These are phyloP conservation scores for Fissipunctia ypsillon DNA, from an alignment of 2,888 invertebrate genomes.

Conservation along the genomic window DNA sequence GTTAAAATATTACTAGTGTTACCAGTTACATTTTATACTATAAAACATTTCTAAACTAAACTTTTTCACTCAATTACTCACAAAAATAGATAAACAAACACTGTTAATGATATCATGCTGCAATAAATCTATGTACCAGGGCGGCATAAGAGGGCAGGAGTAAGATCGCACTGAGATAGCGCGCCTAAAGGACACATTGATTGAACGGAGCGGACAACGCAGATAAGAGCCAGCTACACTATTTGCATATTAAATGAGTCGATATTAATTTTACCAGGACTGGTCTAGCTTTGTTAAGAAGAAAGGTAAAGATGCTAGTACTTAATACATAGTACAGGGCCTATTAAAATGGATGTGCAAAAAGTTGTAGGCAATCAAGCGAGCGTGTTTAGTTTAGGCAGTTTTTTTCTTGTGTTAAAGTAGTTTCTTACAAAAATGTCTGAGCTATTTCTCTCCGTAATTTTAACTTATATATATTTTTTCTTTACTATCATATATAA, in stretches of 20 bases:
- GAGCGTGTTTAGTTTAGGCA: slow-evolving; percentile 7
- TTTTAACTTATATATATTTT: neutral
- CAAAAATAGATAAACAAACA: slow-evolving; percentile 78
- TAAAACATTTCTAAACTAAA: slow-evolving; percentile 57
- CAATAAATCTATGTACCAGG: slow-evolving; percentile 85
- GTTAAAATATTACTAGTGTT: slow-evolving; percentile 21
- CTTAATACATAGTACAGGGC: slow-evolving; percentile 51
- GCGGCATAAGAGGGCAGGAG: slow-evolving; percentile 79
- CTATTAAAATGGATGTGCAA: slow-evolving; percentile 62
- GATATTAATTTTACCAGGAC: slow-evolving; percentile 86
- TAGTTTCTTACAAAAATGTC: neutral
- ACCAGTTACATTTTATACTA: slow-evolving; percentile 27
- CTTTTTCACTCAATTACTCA: slow-evolving; percentile 69
- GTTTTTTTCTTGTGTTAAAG: slow-evolving; percentile 11
- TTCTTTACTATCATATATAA: neutral
- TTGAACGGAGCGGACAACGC: slow-evolving; percentile 88
- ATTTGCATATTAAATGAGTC: slow-evolving; percentile 89
- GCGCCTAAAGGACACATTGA: slow-evolving; percentile 88
- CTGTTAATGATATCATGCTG: slow-evolving; percentile 78
- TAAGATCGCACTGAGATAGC: slow-evolving; percentile 83
- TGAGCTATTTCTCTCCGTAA: neutral
- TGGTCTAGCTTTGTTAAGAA: slow-evolving; percentile 68
- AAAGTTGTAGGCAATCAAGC: slow-evolving; percentile 43
- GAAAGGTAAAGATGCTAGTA: slow-evolving; percentile 60
- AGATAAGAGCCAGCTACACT: slow-evolving; percentile 83